Conservation (phyloP, 2,113 vertebrate species). For the Ardeotis arabs region DNA sequence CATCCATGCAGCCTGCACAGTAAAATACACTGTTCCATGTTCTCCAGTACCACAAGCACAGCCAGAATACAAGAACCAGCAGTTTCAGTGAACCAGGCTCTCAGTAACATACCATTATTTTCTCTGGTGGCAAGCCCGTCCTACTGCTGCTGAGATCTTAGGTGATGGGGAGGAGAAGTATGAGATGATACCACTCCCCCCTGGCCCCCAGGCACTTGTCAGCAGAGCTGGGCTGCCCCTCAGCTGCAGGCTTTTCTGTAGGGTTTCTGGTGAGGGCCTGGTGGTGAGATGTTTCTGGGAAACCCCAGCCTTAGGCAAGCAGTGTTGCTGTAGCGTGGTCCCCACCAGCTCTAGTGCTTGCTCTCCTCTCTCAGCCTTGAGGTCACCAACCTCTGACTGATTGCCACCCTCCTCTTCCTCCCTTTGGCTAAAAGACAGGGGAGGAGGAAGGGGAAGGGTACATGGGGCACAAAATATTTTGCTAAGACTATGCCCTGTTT, state of each 20-base stretch:
- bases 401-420: not conserved
- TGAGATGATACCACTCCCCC: not conserved
- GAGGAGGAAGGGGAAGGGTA: not conserved
- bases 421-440: not conserved
- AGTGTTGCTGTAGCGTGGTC: not conserved
- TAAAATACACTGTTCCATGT: not conserved
- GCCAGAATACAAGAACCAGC: not conserved
- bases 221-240: not conserved
- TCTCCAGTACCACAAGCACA: not conserved
- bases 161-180: not conserved
- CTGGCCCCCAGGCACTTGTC: not conserved
- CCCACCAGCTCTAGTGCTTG: not conserved
- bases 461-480: not conserved
- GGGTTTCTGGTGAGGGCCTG: not conserved
- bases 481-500: not conserved
- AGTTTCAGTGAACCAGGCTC: not conserved
- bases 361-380: not conserved
- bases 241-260: not conserved
- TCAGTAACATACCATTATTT: not conserved
- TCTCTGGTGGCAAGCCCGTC: not conserved
- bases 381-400: fast-evolving
- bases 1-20: not conserved
- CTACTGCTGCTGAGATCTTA: not conserved
- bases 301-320: not conserved
- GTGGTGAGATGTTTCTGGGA: not conserved